A percentile compares a stretch with the other conserved stretches of the same genome.
Evolutionary conservation across 2,888 invertebrate genomes (phyloP).

Genomic region (Hirtodrosophila alboralis): DNA sequence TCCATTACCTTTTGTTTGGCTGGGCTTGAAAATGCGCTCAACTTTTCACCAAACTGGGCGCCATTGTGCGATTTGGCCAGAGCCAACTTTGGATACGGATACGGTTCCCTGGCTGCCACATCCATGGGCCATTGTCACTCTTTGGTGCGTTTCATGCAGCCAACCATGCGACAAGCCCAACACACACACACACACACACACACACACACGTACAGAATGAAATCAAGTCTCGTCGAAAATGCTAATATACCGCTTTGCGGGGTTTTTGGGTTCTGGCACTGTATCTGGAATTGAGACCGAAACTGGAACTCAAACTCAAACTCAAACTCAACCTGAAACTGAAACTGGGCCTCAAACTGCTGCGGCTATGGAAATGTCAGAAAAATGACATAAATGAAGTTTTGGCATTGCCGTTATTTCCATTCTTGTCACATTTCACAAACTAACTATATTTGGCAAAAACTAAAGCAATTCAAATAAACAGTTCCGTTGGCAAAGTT

Average conservation of each 20-base stretch:
- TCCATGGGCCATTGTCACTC: constrained; percentile 63
- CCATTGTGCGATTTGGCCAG: constrained; percentile 50
- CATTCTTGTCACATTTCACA: constrained; percentile 34
- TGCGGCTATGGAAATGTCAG: constrained; percentile 10
- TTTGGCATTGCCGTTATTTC: constrained; percentile 15
- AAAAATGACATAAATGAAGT: constrained; percentile 34
- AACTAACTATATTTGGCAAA: constrained; percentile 25
- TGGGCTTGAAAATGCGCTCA: constrained; percentile 57
- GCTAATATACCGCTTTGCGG: constrained; percentile 45
- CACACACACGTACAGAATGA: constrained; percentile 39
- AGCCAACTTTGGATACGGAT: constrained; percentile 57
- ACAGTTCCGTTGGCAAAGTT: too few relatives aligned
- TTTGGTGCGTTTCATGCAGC: constrained; percentile 66
- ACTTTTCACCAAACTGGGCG: constrained; percentile 65
- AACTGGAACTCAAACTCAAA: constrained; percentile 12
- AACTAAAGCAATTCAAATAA: too few relatives aligned
- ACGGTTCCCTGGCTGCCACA: constrained; percentile 59
- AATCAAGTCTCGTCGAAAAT: constrained; percentile 41
- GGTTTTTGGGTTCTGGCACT: constrained; percentile 5
- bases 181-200: constrained; percentile 13
- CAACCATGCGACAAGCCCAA: constrained; percentile 61
- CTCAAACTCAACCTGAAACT: neutral
- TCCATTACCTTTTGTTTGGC: constrained; percentile 27
- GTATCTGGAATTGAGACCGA: constrained; percentile 30
- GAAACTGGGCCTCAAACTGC: constrained; percentile 8